Percentiles rank a stretch among this genome's conserved stretches.
phyloP scores from a whole-genome alignment of 1,140 invertebrate species.

The Pseudomyrmex pallidus region DNA sequence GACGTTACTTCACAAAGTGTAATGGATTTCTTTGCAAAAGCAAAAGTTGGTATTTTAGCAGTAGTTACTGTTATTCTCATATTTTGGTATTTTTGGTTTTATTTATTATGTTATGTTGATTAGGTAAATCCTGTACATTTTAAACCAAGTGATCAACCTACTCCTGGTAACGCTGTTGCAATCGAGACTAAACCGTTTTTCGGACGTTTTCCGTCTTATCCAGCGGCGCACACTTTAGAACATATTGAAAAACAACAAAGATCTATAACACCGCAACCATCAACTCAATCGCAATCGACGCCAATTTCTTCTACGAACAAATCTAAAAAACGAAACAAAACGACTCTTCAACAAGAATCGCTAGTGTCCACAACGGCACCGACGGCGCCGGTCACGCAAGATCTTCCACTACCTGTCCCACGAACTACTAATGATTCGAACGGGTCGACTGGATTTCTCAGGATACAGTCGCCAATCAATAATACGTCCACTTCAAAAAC shows the following conservation, averaged over 20 bases:
- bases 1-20: conserved; percentile 90
- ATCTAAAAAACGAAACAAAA: conserved; percentile 77
- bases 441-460: conserved; percentile 79
- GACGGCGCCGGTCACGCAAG: conserved; percentile 63
- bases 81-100: neutral
- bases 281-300: conserved; percentile 67
- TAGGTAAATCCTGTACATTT: conserved; percentile 82
- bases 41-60: conserved; percentile 85
- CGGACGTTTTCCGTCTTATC: conserved; percentile 91
- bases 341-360: conserved; percentile 67
- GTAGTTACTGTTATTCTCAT: too few relatives aligned
- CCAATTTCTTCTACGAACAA: conserved; percentile 62
- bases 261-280: conserved; percentile 88
- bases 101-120: neutral
- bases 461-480: conserved; percentile 83
- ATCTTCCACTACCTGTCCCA: conserved; percentile 59
- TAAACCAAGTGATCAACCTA: conserved; percentile 82
- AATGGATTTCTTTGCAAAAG: conserved; percentile 94
- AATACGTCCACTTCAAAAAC: conserved; percentile 64
- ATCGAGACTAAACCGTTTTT: conserved; percentile 86
- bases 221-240: conserved; percentile 91
- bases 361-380: conserved; percentile 61
- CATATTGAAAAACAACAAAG: conserved; percentile 95
- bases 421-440: conserved; percentile 75
- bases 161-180: conserved; percentile 79